These are phyloP conservation scores for Ornithorhynchus anatinus DNA, from an alignment of 2,113 vertebrate genomes.

Conservation along the genomic window DNA sequence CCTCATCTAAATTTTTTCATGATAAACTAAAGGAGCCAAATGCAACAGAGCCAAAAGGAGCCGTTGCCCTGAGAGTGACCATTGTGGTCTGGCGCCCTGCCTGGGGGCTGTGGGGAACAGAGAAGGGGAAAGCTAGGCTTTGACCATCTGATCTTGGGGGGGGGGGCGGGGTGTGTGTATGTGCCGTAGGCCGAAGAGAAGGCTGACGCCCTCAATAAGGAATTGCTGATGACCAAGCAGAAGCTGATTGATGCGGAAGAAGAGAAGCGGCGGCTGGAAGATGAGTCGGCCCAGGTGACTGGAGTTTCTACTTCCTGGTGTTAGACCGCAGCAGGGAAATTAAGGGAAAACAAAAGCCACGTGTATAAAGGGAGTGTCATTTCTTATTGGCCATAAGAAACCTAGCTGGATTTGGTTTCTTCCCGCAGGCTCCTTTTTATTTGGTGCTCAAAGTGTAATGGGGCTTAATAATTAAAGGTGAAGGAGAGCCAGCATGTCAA, in stretches of 20 bases:
- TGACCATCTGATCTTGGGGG: fast-evolving
- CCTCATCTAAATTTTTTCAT: too few relatives aligned
- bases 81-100: neutral
- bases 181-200: conserved; percentile 92
- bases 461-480: neutral
- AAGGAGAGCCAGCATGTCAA: neutral
- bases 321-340: neutral
- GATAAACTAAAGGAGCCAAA: too few relatives aligned
- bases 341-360: too few relatives aligned
- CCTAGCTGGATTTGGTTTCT: neutral
- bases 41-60: too few relatives aligned
- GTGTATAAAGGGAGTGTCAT: too few relatives aligned
- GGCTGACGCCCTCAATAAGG: conserved; percentile 95
- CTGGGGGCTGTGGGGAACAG: too few relatives aligned
- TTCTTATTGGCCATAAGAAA: neutral
- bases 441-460: neutral
- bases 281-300: conserved; percentile 91
- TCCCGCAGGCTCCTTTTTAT: neutral
- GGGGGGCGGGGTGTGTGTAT: too few relatives aligned
- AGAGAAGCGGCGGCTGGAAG: conserved; percentile 92
- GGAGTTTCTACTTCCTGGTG: neutral
- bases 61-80: neutral
- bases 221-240: conserved; percentile 97
- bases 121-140: neutral
- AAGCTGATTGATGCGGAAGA: conserved; percentile 96